Conservation (phyloP, 2,888 invertebrate species). For the Bhutanitis thaidina region DNA sequence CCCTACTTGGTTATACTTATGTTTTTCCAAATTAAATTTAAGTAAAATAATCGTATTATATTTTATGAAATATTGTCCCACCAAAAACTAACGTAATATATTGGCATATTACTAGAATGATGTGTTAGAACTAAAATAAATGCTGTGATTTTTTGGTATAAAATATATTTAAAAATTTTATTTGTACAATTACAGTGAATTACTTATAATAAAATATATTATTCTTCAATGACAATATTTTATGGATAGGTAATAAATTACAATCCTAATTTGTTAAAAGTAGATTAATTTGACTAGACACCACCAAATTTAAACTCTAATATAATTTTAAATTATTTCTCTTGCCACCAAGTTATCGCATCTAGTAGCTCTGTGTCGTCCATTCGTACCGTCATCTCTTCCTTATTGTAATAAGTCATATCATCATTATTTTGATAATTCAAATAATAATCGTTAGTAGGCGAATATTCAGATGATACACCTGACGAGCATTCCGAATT, state of each 20-base stretch:
- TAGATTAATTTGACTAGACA: conserved; percentile 12
- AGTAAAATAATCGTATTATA: too few species aligned
- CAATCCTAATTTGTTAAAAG: not conserved
- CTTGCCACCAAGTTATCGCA: conserved; percentile 90
- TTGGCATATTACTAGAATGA: too few species aligned
- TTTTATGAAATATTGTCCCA: too few species aligned
- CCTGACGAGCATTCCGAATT: conserved; percentile 84
- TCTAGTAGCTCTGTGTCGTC: conserved; percentile 92
- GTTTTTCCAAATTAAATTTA: too few species aligned
- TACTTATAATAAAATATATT: conserved; percentile 6
- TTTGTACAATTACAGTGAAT: not conserved
- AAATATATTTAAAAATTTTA: not conserved
- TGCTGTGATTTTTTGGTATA: not conserved
- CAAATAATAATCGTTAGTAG: conserved; percentile 38
- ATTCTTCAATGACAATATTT: not conserved
- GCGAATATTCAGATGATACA: conserved; percentile 61
- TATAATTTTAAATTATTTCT: conserved; percentile 41
- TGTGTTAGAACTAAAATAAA: too few species aligned
- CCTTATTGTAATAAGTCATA: conserved; percentile 42
- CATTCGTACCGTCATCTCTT: conserved; percentile 81
- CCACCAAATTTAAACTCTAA: not conserved
- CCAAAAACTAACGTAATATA: too few species aligned
- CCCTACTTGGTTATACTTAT: too few species aligned
- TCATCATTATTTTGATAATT: conserved; percentile 17
- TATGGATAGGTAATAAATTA: not conserved